These are phyloP conservation scores for Eupithecia pulchellata DNA, from an alignment of 2,888 invertebrate genomes.

Conservation along the genomic window DNA sequence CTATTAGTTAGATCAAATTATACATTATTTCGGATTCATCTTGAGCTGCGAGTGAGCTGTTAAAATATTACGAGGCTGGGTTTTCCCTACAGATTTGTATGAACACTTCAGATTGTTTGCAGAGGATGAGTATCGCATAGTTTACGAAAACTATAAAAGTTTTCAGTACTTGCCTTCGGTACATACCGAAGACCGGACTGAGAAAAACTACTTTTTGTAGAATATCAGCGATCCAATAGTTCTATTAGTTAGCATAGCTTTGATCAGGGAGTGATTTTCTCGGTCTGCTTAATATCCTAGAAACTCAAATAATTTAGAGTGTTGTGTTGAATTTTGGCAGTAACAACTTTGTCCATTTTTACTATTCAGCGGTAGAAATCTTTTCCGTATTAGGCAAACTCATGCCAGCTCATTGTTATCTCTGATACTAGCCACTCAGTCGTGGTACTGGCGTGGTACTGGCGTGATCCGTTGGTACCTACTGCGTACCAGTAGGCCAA, in stretches of 20 bases:
- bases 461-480: not conserved
- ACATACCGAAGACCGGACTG: no score
- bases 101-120: conserved; percentile 7
- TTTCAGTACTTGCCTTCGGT: not conserved
- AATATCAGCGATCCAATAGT: not conserved
- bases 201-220: not conserved
- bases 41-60: conserved; percentile 23
- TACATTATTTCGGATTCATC: conserved; percentile 20
- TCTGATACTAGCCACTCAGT: not conserved
- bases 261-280: not conserved
- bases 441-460: not conserved
- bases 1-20: conserved; percentile 24
- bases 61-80: conserved; percentile 10
- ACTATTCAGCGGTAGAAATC: not conserved
- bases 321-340: not conserved
- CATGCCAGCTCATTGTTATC: not conserved
- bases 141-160: not conserved
- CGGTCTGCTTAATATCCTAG: not conserved
- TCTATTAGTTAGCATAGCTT: not conserved
- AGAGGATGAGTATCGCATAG: not conserved
- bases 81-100: conserved; percentile 26
- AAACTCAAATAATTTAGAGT: not conserved
- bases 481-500: not conserved
- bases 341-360: not conserved
- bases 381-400: not conserved